A percentile compares a stretch with the other conserved stretches of the same genome.
Evolutionary conservation across 64 coral and sea anemone genomes (phyloP).

Genomic region (Dendronephthya gigantea): DNA sequence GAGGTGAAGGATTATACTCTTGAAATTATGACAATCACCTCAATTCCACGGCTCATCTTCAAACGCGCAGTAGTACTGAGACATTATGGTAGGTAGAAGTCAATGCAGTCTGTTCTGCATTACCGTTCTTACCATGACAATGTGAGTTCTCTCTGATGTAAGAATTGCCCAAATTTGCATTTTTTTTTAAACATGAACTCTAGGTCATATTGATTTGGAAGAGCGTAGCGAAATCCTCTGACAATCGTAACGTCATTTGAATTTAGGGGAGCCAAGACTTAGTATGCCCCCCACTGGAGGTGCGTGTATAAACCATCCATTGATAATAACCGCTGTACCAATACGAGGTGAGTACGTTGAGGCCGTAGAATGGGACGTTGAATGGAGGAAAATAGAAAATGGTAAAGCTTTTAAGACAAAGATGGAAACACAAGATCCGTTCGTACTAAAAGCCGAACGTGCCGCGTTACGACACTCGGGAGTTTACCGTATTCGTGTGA

Average conservation of each 20-base stretch:
- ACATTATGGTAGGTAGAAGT: background rate
- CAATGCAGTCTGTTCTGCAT: background rate
- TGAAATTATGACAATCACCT: background rate
- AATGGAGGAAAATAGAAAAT: background rate
- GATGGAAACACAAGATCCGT: background rate
- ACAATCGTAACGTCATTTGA: no score
- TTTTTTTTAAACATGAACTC: no score
- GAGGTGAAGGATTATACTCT: background rate
- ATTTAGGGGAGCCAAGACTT: background rate
- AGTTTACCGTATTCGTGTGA: background rate
- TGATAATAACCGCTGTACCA: background rate
- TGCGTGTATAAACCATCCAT: background rate
- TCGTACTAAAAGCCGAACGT: background rate
- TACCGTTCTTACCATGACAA: no score
- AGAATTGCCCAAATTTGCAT: no score
- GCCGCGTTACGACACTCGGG: background rate
- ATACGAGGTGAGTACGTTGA: background rate
- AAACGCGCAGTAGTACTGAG: background rate
- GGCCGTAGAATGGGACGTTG: background rate
- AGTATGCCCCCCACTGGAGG: background rate
- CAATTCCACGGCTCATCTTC: background rate
- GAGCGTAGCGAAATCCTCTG: no score
- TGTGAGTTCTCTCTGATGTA: no score
- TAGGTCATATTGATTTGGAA: no score
- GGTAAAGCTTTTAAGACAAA: background rate